phyloP scores from a whole-genome alignment of 2,113 vertebrate species.

The Oceanodroma tethys region DNA sequence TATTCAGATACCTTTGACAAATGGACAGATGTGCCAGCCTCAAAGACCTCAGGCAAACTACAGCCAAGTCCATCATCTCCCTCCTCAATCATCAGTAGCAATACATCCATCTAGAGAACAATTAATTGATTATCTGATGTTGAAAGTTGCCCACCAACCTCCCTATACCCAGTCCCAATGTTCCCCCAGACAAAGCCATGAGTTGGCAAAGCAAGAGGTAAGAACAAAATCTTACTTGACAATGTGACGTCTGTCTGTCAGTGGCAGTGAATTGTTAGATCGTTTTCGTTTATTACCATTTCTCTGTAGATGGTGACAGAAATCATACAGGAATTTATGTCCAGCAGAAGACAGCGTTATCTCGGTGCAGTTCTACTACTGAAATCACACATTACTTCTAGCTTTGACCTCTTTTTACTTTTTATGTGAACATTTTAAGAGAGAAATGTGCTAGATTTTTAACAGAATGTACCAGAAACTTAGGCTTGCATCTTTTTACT shows the following conservation, averaged over 20 bases:
- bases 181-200: conserved; percentile 75
- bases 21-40: conserved; percentile 88
- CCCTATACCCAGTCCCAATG: conserved; percentile 79
- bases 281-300: not conserved
- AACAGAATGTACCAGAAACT: not conserved
- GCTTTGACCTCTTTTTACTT: not conserved
- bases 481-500: not conserved
- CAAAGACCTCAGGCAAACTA: conserved; percentile 83
- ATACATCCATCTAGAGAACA: conserved; percentile 96
- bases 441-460: not conserved
- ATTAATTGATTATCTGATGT: conserved; percentile 95
- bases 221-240: not conserved
- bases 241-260: not conserved
- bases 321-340: not conserved
- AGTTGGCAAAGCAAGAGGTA: conserved; percentile 88
- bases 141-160: conserved; percentile 89
- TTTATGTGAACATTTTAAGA: not conserved
- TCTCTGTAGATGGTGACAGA: not conserved
- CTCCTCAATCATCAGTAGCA: conserved; percentile 79
- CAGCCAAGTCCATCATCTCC: conserved; percentile 77
- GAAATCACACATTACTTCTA: not conserved
- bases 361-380: not conserved
- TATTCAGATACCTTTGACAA: conserved; percentile 91
- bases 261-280: not conserved
- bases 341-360: not conserved